Conservation (phyloP, 2,888 invertebrate species). For the Emmelina monodactyla region DNA sequence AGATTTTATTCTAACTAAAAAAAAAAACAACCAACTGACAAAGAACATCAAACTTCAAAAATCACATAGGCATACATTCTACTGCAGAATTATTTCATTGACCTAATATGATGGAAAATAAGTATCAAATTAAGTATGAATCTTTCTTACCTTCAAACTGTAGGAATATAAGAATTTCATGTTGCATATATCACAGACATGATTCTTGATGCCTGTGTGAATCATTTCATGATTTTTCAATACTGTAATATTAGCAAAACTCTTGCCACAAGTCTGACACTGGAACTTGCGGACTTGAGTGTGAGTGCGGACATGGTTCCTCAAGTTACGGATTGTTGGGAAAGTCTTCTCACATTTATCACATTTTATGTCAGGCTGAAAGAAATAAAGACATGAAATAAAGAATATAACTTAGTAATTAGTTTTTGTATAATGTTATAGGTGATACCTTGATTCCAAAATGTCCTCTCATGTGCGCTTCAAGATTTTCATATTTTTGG, state of each 20-base stretch:
- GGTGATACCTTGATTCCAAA: slow-evolving; percentile 59
- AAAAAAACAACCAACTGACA: too few relatives aligned
- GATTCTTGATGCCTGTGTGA: slow-evolving; percentile 73
- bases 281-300: slow-evolving; percentile 67
- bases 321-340: slow-evolving; percentile 66
- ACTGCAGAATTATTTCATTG: too few relatives aligned
- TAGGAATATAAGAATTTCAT: slow-evolving; percentile 55
- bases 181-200: slow-evolving; percentile 74
- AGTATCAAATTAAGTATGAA: not conserved
- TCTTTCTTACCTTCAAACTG: slow-evolving; percentile 44
- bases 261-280: slow-evolving; percentile 69
- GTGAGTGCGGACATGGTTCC: slow-evolving; percentile 68
- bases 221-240: slow-evolving; percentile 76
- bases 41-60: too few relatives aligned
- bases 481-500: slow-evolving; percentile 58
- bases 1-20: too few relatives aligned
- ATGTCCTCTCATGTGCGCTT: slow-evolving; percentile 58
- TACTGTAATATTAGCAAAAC: slow-evolving; percentile 72
- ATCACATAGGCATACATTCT: too few relatives aligned
- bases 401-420: too few relatives aligned
- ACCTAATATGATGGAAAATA: too few relatives aligned
- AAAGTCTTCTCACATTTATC: slow-evolving; percentile 50
- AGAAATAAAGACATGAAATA: slow-evolving; percentile 6
- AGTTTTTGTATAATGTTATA: too few relatives aligned
- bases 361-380: slow-evolving; percentile 58